phyloP scores from a whole-genome alignment of 2,797 vertebrate species.

The Poecilia gillii region DNA sequence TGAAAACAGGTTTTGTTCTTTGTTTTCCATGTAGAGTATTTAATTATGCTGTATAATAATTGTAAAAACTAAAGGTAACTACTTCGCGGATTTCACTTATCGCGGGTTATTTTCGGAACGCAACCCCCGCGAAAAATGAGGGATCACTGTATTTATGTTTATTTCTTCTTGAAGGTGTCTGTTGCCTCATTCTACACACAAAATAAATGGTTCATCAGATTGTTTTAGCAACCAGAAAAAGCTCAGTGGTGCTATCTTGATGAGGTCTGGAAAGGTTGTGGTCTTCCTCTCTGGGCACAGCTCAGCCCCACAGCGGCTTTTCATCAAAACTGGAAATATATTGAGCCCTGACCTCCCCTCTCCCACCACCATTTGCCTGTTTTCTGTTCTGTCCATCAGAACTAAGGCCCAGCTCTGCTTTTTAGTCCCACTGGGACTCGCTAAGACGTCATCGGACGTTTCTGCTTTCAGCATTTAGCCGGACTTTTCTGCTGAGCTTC shows the following conservation, averaged over 20 bases:
- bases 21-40: no score
- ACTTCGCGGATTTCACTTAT: no score
- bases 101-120: no score
- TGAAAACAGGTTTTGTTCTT: no score
- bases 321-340: constrained; percentile 73
- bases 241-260: constrained; percentile 37
- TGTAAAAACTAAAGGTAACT: no score
- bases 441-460: constrained; percentile 68
- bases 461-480: constrained; percentile 72
- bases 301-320: constrained; percentile 29
- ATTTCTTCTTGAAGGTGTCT: constrained; percentile 25
- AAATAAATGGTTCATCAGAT: constrained; percentile 65
- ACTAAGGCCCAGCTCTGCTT: constrained; percentile 26
- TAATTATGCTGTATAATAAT: no score
- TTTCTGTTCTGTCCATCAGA: constrained; percentile 62
- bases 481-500: constrained; percentile 56
- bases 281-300: not conserved
- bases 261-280: not conserved
- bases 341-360: constrained; percentile 53
- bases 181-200: constrained; percentile 36
- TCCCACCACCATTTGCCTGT: constrained; percentile 53
- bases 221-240: constrained; percentile 36
- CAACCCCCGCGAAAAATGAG: no score
- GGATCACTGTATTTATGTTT: no score
- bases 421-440: constrained; percentile 54